Conservation (phyloP, 2,888 invertebrate species). For the Nipponacmea schrenckii region DNA sequence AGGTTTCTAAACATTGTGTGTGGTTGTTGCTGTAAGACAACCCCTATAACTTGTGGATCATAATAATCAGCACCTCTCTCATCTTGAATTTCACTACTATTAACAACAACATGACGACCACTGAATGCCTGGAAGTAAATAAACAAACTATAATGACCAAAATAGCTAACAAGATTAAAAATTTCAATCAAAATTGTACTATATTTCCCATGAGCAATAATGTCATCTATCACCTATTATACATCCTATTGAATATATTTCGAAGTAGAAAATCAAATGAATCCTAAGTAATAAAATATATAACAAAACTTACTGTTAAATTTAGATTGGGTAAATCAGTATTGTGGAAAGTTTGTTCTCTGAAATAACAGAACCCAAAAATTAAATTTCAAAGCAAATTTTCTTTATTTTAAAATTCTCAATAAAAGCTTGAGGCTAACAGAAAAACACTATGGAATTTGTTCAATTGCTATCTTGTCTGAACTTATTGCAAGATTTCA, state of each 20-base stretch:
- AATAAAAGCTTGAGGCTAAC: conserved; percentile 7
- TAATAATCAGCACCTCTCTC: conserved; percentile 58
- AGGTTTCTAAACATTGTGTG: not conserved
- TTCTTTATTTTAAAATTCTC: not conserved
- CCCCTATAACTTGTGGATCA: conserved; percentile 30
- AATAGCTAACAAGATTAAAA: not conserved
- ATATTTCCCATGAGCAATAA: too few species aligned
- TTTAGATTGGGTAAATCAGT: conserved; percentile 54
- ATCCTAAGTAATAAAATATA: not conserved
- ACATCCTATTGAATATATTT: too few species aligned
- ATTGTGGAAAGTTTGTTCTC: conserved; percentile 59
- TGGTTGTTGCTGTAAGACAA: not conserved
- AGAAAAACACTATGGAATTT: too few species aligned
- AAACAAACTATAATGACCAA: not conserved
- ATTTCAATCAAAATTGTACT: not conserved
- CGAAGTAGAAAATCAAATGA: too few species aligned
- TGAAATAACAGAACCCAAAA: conserved; percentile 26
- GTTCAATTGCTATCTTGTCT: too few species aligned
- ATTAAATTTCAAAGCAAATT: not conserved
- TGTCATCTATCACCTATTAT: too few species aligned
- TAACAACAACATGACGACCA: conserved; percentile 46
- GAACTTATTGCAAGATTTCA: too few species aligned
- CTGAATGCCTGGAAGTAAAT: conserved; percentile 50
- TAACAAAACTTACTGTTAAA: conserved; percentile 54
- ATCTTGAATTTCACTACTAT: conserved; percentile 54